Base-by-base conservation (phyloP, 2,113 vertebrate species). In the Ailurus styani region DNA sequence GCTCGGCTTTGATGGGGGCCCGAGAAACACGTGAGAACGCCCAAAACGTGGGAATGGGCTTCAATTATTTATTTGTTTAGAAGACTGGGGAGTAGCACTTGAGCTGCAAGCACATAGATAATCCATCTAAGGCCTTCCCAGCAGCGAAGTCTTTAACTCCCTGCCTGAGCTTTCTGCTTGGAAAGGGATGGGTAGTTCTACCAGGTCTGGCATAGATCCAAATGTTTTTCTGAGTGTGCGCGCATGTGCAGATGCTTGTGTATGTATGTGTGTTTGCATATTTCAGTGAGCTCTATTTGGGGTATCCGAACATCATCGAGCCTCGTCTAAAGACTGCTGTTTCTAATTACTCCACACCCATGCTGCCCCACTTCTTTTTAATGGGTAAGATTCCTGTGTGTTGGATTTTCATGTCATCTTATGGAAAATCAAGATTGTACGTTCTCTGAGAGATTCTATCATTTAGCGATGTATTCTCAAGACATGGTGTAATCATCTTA, bases 21-120 rank as follows among this genome's bases (percentile, higher is more conserved):
- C 73, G 97, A 97, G 98, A 98, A 98, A 96, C 97, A 91, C 68
- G 96, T 40, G 93, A 62, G 79, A 97, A 97, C 85, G 87, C 98
- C 96, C 95, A 47, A 94, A 97, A 98, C 94, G 96, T 98, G 95
- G 97, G 97, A 97, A 97, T 97, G 95, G 91, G 73, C 96, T 98
- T 99, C 98, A 97, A 98, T 98, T 98, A 98, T 98, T 98, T 98
- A 98, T 99, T 98, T 98, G 97, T 98, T 98, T 98, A 97, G 97
- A 98, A 98, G 98, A 97, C 0, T 7, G 79, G 89, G 96, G 97
- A 98, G 96, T 96, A 96, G 97, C 97, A 96, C 97, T 98, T 97
- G 98, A 98, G 97, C 94, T 95, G 40, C 97, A 93, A 98, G 88
- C 94, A 97, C 93, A 84, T 3, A 93, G 96, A 97, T 98, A 97